phyloP scores from a whole-genome alignment of 1,140 invertebrate genomes.

The Pinna nobilis region DNA sequence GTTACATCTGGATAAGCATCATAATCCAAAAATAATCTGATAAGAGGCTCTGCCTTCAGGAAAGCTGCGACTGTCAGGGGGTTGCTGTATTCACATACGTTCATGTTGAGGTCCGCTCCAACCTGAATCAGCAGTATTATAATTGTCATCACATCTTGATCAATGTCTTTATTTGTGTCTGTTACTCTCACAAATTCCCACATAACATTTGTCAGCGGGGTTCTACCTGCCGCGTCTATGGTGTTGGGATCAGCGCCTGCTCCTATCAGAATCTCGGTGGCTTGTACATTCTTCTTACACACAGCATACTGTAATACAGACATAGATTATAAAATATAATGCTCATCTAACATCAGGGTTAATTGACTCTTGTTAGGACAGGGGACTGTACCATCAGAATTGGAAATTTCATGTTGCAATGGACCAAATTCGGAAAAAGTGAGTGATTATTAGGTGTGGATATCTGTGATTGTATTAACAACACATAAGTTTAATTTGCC shows the following conservation, averaged over 20 bases:
- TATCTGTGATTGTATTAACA: too few species aligned
- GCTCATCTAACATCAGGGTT: background rate
- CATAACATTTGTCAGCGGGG: constrained; percentile 48
- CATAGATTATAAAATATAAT: too few species aligned
- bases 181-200: constrained; percentile 21
- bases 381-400: too few species aligned
- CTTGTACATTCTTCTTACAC: constrained; percentile 37
- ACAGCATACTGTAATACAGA: constrained; percentile 43
- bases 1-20: constrained; percentile 43
- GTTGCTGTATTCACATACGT: constrained; percentile 40
- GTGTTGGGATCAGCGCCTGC: constrained; percentile 45
- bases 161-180: background rate
- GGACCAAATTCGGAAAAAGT: too few species aligned
- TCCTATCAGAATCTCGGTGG: constrained; percentile 37
- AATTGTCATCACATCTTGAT: constrained; percentile 36
- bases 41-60: constrained; percentile 20
- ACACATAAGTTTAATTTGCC: too few species aligned
- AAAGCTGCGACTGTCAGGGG: constrained; percentile 39
- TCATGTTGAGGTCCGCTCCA: constrained; percentile 45
- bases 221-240: constrained; percentile 39
- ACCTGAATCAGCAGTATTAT: constrained; percentile 43
- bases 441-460: too few species aligned
- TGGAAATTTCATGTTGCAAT: too few species aligned
- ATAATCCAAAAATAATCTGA: constrained; percentile 43
- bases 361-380: background rate